A percentile compares a stretch with the other conserved stretches of the same genome.
Evolutionary conservation across 2,797 vertebrate genomes (phyloP).

Genomic region (Acrossocheilus wenchowensis): DNA sequence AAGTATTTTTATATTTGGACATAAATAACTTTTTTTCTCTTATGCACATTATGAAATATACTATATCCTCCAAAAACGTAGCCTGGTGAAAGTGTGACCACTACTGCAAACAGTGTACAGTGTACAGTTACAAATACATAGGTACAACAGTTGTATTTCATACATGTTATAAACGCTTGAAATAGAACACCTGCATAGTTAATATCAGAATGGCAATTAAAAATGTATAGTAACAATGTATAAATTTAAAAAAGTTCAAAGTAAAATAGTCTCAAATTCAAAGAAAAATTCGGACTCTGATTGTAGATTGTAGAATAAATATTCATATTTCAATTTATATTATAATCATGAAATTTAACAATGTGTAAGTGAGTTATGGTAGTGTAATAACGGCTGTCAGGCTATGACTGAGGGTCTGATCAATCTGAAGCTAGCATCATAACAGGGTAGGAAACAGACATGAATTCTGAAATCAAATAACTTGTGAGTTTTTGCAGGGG

Average conservation of each 20-base stretch:
- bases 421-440: neutral
- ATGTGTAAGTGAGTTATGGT: neutral
- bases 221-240: neutral
- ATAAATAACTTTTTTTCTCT: no score
- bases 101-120: no score
- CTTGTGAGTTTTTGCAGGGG: constrained; percentile 47
- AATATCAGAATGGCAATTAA: neutral
- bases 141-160: neutral
- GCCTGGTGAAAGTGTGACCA: no score
- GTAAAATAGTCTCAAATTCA: no score
- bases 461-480: neutral
- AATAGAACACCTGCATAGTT: neutral
- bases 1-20: no score
- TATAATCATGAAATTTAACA: neutral
- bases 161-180: neutral
- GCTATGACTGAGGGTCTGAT: neutral
- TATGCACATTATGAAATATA: no score
- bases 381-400: neutral
- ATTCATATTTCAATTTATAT: neutral
- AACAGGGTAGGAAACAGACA: neutral
- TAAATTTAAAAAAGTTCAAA: no score
- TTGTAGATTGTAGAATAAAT: neutral
- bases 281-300: no score
- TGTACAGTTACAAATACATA: neutral
- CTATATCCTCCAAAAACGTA: no score